These are phyloP conservation scores for Tragelaphus strepsiceros DNA, from an alignment of 2,113 vertebrate genomes.

Conservation along the genomic window DNA sequence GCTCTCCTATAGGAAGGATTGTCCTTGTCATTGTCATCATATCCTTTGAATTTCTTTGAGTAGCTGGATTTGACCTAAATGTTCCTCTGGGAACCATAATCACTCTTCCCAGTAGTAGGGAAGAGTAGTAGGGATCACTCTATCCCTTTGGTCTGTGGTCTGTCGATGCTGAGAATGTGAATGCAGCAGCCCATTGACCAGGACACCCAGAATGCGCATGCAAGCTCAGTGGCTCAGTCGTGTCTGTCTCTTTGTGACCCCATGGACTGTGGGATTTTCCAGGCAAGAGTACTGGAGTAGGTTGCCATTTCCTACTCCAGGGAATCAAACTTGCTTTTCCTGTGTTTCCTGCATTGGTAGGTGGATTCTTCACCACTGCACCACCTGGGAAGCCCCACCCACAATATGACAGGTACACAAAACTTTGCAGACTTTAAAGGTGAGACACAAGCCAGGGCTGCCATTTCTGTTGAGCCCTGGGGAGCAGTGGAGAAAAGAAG, in stretches of 20 bases:
- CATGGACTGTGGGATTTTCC: not conserved
- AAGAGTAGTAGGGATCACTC: too few species aligned
- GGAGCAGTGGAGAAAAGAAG: not conserved
- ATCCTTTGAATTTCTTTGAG: not conserved
- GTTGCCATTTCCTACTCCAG: not conserved
- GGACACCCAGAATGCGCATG: not conserved
- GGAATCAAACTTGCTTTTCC: not conserved
- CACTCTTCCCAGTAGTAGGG: not conserved
- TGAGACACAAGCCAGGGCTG: not conserved
- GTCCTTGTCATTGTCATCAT: not conserved
- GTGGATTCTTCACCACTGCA: not conserved
- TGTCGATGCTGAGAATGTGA: too few species aligned
- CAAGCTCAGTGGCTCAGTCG: not conserved
- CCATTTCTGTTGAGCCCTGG: not conserved
- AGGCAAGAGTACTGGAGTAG: not conserved
- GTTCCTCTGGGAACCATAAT: not conserved
- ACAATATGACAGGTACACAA: not conserved
- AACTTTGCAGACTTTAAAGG: not conserved
- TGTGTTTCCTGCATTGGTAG: not conserved
- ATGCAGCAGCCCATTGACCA: not conserved
- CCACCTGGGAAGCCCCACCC: not conserved
- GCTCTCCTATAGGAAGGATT: not conserved
- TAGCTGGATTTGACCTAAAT: not conserved
- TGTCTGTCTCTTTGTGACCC: not conserved
- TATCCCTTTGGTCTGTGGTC: not conserved